Evolutionary conservation across 2,113 vertebrate species (phyloP).

Genomic region (Pterocles burchelli): DNA sequence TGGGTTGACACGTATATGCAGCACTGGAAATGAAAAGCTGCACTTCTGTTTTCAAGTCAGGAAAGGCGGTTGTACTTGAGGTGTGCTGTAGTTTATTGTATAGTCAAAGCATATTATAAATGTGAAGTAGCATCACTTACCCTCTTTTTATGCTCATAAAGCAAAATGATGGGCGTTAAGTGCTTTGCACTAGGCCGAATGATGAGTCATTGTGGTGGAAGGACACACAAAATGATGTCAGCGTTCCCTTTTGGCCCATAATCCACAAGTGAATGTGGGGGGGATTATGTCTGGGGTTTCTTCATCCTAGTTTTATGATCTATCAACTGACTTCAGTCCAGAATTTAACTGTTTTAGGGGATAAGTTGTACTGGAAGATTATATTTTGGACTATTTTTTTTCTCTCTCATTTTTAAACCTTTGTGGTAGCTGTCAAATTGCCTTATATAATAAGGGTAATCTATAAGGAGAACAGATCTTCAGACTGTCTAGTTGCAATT

Average conservation of each 20-base stretch:
- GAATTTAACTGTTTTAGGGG: not conserved
- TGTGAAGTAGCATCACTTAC: not conserved
- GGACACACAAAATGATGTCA: not conserved
- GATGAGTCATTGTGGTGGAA: not conserved
- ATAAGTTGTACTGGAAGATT: not conserved
- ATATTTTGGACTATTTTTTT: not conserved
- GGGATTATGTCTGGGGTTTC: not conserved
- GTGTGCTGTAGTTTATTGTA: not conserved
- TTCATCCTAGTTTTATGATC: not conserved
- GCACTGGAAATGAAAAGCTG: not conserved
- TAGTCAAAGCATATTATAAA: not conserved
- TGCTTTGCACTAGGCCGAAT: not conserved
- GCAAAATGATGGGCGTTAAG: not conserved
- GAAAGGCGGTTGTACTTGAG: not conserved
- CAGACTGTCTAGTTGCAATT: not conserved
- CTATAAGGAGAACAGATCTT: not conserved
- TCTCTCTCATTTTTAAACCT: not conserved
- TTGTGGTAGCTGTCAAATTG: not conserved
- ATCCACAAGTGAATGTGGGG: not conserved
- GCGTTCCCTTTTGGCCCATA: not conserved
- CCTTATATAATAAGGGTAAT: not conserved
- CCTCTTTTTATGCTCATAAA: not conserved
- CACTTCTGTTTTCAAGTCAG: not conserved
- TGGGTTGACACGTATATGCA: accelerated
- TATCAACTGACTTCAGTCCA: not conserved